These are phyloP conservation scores for Notarius quadriscutis DNA, from an alignment of 2,113 vertebrate genomes.

Conservation along the genomic window DNA sequence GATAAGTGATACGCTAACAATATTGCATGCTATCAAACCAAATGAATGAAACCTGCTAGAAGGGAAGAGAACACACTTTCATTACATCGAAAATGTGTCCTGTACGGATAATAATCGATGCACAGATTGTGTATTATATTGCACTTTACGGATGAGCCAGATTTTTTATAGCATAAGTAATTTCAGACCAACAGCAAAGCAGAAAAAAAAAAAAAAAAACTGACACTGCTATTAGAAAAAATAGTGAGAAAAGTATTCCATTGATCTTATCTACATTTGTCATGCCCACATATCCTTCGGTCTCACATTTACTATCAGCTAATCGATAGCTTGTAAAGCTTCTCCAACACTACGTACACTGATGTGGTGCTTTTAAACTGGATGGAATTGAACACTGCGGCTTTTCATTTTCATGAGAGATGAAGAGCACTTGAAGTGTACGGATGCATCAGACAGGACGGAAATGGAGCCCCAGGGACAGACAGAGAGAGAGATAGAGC, in stretches of 20 bases:
- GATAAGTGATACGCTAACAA: too few species aligned
- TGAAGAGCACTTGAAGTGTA: conserved; percentile 62
- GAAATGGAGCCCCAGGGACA: neutral
- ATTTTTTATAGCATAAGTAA: neutral
- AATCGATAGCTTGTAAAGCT: conserved; percentile 16
- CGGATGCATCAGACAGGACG: neutral
- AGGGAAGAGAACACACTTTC: too few species aligned
- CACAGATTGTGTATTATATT: neutral
- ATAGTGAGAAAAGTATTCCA: neutral
- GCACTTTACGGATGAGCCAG: neutral
- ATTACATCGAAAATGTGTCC: too few species aligned
- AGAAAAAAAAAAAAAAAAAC: neutral
- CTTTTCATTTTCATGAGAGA: conserved; percentile 55
- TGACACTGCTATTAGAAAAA: neutral
- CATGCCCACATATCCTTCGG: neutral
- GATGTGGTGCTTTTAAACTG: conserved; percentile 58
- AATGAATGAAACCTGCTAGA: too few species aligned
- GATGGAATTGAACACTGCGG: conserved; percentile 61
- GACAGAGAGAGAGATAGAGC: neutral
- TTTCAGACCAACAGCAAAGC: neutral
- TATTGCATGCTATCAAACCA: too few species aligned
- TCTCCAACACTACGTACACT: neutral
- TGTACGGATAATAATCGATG: too few species aligned
- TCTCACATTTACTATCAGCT: neutral
- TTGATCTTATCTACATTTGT: neutral